Conservation (phyloP, 2,113 vertebrate genomes). For the Puma concolor region DNA sequence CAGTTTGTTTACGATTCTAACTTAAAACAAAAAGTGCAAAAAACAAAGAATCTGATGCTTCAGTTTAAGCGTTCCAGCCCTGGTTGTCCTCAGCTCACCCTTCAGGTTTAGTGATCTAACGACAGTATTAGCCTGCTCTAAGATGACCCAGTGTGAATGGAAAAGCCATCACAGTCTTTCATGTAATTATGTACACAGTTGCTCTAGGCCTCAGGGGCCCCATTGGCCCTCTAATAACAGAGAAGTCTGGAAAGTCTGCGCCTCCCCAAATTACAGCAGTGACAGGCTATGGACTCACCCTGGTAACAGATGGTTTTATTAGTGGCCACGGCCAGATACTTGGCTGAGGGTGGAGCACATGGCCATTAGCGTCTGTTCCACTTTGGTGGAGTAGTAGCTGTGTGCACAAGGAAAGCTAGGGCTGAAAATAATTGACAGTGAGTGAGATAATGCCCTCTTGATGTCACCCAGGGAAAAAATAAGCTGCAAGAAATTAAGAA, state of each 20-base stretch:
- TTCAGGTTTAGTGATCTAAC: constrained; percentile 39
- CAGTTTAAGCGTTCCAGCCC: too few species aligned
- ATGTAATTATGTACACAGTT: constrained; percentile 62
- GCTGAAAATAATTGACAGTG: constrained; percentile 38
- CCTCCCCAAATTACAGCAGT: constrained; percentile 50
- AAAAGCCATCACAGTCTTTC: constrained; percentile 24
- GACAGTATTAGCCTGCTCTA: neutral
- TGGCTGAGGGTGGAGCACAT: constrained; percentile 30
- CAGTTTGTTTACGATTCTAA: neutral
- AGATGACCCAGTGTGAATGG: constrained; percentile 48
- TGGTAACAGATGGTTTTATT: constrained; percentile 72
- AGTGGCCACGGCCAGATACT: constrained; percentile 60
- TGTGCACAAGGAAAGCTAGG: neutral
- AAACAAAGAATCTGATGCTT: neutral
- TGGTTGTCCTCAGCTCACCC: constrained; percentile 59
- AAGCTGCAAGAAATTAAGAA: neutral
- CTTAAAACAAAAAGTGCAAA: neutral
- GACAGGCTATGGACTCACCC: constrained; percentile 35
- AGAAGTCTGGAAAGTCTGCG: constrained; percentile 35
- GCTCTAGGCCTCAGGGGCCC: constrained; percentile 39
- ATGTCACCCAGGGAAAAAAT: neutral
- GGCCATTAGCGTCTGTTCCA: constrained; percentile 45
- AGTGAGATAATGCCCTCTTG: neutral
- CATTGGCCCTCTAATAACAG: constrained; percentile 13
- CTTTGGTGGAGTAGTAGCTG: constrained; percentile 12